Percentiles rank a stretch among this genome's conserved stretches.
Evolutionary conservation across 2,888 invertebrate genomes (phyloP).

Genomic region (Spilarctia lutea): DNA sequence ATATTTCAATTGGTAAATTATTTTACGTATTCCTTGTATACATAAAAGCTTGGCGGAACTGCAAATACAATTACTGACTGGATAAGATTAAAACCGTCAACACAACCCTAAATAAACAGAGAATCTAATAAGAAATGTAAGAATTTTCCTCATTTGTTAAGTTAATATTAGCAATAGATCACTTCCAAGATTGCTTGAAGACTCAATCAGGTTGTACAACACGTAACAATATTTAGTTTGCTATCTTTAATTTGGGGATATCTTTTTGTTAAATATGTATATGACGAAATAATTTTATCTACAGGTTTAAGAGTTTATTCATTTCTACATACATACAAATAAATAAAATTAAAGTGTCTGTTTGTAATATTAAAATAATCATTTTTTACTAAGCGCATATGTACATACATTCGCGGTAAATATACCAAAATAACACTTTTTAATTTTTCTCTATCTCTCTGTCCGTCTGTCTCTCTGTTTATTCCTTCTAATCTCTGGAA

Average conservation of each 20-base stretch:
- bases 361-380: no score
- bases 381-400: no score
- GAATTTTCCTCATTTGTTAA: conserved; percentile 27
- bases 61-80: conserved; percentile 23
- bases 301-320: neutral
- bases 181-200: neutral
- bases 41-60: neutral
- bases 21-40: neutral
- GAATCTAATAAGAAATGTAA: conserved; percentile 41
- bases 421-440: no score
- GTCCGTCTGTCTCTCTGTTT: no score
- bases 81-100: conserved; percentile 28
- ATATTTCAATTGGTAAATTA: no score
- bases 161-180: conserved; percentile 32
- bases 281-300: neutral
- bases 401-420: no score
- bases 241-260: neutral
- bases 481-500: no score
- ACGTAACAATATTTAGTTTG: neutral
- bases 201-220: neutral
- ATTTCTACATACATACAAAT: no score
- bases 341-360: no score
- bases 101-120: conserved; percentile 35
- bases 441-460: no score
- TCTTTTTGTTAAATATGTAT: neutral